Base-by-base conservation (phyloP, 2,888 invertebrate genomes). In the Cryptophagus acutangulus region DNA sequence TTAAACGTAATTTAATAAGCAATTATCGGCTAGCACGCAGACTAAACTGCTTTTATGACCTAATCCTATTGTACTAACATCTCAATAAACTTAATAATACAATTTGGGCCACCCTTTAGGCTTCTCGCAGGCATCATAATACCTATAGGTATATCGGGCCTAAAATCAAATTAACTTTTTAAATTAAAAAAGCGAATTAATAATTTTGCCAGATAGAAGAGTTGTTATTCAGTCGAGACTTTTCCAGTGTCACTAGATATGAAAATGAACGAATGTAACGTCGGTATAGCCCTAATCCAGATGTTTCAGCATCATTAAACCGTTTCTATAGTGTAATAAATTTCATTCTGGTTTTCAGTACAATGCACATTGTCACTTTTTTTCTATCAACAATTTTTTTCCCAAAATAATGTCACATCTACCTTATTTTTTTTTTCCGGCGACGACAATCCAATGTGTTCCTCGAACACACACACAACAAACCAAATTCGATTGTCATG, bases 1-100 rank as follows among this genome's bases (percentile, higher is more conserved):
- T 26, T 56, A 55, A 50, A 43, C 45, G 53, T 55, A 58, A 59
- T 59, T 61, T 61, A 59, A 58, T 60, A 59, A 57, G 59, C 58
- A 57, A 57, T 61, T 61, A 59, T 61, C 56, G 56, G 56, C 50
- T 55, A 52, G 50, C 55, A 55, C 55, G 54, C 52, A 55, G 53
- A 42, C 50, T 47, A 48, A 55, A 58, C 52, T 47, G 55, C 55
- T 49, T 54, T 55, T 54, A 51, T 38, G 37, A 13, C 15, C 34
- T 14, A 34, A 39, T 39, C 38, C 26, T n/a, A 26, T 26, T 26
- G n/a, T 8, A 26, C n/a, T n/a, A n/a, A n/a, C n/a, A n/a, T n/a
- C n/a, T n/a, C n/a, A n/a, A n/a, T n/a, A n/a, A n/a, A n/a, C n/a
- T n/a, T n/a, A n/a, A n/a, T n/a, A n/a, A n/a, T n/a, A n/a, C n/a